Percentiles rank a stretch among this genome's conserved stretches.
Evolutionary conservation across 2,113 vertebrate genomes (phyloP).

Genomic region (Uria aalge): DNA sequence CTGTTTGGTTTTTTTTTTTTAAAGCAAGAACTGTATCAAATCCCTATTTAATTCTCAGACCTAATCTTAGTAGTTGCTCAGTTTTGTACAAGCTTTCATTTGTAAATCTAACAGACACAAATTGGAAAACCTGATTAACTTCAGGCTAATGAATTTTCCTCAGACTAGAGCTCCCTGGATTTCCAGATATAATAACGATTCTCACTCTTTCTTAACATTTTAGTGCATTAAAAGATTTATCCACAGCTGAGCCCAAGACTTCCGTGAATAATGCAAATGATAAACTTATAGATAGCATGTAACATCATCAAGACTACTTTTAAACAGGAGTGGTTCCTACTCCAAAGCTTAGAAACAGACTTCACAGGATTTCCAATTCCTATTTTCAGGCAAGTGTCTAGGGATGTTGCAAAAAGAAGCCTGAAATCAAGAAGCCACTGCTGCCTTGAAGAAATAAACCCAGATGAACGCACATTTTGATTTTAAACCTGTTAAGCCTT

Average conservation of each 20-base stretch:
- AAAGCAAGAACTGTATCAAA: neutral
- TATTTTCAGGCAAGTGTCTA: neutral
- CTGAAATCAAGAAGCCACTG: neutral
- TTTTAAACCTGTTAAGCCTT: neutral
- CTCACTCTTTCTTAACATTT: neutral
- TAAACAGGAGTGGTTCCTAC: neutral
- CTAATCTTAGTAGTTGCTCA: neutral
- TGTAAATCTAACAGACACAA: neutral
- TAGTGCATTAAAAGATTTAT: neutral
- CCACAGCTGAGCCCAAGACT: neutral
- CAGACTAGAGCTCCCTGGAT: neutral
- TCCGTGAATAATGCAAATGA: neutral
- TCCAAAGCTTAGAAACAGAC: neutral
- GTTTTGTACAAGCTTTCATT: neutral
- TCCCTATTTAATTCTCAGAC: neutral
- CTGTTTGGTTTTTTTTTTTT: too few species aligned
- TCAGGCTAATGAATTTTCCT: neutral
- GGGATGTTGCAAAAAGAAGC: fast-evolving
- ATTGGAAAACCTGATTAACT: neutral
- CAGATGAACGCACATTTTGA: neutral
- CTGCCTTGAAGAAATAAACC: neutral
- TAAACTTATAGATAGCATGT: fast-evolving
- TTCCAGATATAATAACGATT: neutral
- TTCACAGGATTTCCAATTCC: neutral
- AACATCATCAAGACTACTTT: neutral